phyloP scores from a whole-genome alignment of 1,140 invertebrate species.

The Drosophila tani region DNA sequence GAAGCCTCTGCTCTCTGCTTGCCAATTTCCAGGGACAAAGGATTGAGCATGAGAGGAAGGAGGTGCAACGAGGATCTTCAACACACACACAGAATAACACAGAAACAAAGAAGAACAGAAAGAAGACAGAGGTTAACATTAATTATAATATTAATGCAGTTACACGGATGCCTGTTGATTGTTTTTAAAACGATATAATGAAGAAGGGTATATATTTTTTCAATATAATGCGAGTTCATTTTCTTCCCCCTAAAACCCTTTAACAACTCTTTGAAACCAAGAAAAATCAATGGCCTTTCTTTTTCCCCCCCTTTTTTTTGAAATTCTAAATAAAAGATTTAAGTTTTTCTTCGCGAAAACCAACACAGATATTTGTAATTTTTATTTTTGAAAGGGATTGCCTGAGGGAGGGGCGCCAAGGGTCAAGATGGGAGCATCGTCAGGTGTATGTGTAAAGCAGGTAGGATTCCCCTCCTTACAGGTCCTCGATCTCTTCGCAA shows the following conservation, averaged over 20 bases:
- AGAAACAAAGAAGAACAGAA: neutral
- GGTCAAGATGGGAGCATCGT: neutral
- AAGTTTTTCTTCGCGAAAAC: constrained; percentile 30
- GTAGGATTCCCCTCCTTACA: too few species aligned
- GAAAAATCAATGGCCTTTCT: constrained; percentile 5
- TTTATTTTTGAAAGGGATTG: neutral
- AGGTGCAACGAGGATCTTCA: constrained; percentile 6
- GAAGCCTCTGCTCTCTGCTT: constrained; percentile 17
- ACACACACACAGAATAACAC: neutral
- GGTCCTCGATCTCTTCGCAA: too few species aligned
- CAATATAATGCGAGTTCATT: constrained; percentile 49
- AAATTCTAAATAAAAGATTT: constrained; percentile 34
- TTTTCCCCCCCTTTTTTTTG: constrained; percentile 5
- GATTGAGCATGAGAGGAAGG: constrained; percentile 18
- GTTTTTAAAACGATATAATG: constrained; percentile 41
- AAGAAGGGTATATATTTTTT: constrained; percentile 50
- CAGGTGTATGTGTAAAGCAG: too few species aligned
- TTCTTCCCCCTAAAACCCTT: constrained; percentile 3
- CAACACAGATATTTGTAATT: neutral
- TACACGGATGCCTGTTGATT: constrained; percentile 43
- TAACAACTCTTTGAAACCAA: constrained; percentile 13
- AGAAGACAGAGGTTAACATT: constrained; percentile 17
- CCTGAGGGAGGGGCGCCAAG: neutral
- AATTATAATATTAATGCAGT: constrained; percentile 38
- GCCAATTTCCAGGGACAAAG: constrained; percentile 14